phyloP scores from a whole-genome alignment of 2,888 invertebrate species.

The Alloscopus bannaensis region DNA sequence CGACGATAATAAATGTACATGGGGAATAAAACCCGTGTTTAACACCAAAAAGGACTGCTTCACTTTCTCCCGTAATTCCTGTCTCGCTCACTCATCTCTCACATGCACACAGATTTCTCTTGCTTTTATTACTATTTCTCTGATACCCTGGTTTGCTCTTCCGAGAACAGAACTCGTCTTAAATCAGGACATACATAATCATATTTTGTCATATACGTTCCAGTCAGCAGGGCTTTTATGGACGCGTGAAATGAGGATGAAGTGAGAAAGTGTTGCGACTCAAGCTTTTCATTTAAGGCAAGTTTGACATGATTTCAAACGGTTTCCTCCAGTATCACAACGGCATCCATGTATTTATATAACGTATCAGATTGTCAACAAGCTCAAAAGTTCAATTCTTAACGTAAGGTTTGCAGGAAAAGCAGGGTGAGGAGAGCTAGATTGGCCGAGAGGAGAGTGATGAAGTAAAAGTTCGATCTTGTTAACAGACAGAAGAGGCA shows the following conservation, averaged over 20 bases:
- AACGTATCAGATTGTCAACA: too few relatives aligned
- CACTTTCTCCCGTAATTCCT: neutral
- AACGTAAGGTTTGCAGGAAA: neutral
- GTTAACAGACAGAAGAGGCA: too few relatives aligned
- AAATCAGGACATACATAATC: too few relatives aligned
- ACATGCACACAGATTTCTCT: too few relatives aligned
- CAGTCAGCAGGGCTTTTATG: conserved; percentile 14
- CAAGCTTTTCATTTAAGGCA: too few relatives aligned
- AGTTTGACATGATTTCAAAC: conserved; percentile 16
- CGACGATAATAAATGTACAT: conserved; percentile 14
- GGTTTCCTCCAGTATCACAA: too few relatives aligned
- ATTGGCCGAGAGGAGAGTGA: too few relatives aligned
- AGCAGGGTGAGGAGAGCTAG: neutral
- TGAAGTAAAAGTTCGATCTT: too few relatives aligned
- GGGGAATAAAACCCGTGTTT: neutral
- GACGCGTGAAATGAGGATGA: neutral
- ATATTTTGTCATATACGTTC: conserved; percentile 4
- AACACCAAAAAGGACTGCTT: neutral
- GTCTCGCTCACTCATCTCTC: too few relatives aligned
- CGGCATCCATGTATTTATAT: too few relatives aligned
- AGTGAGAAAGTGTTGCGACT: neutral
- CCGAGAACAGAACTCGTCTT: neutral
- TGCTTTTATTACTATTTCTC: too few relatives aligned
- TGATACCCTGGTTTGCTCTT: neutral
- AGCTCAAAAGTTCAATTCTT: neutral